Conservation (phyloP, 2,888 invertebrate species). For the Leptopterna dolabrata region DNA sequence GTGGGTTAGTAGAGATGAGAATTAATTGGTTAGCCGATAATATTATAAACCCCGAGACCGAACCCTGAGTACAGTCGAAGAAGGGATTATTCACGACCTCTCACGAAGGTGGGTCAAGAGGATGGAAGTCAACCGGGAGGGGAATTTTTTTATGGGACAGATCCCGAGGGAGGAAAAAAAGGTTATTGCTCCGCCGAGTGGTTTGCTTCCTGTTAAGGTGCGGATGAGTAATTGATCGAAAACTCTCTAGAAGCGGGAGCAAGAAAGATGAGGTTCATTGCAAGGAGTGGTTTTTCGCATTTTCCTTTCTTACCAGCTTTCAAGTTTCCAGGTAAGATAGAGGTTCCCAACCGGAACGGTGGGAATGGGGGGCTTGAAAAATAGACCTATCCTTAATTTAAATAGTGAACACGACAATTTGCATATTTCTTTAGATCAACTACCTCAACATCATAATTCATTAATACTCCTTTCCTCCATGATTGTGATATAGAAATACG, state of each 20-base stretch:
- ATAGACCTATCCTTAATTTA: no score
- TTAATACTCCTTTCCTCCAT: no score
- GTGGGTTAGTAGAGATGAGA: not conserved
- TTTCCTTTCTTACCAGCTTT: no score
- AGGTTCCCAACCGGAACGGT: no score
- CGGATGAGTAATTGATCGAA: not conserved
- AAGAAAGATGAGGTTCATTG: no score
- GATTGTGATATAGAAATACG: no score
- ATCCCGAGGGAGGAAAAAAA: not conserved
- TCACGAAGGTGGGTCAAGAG: not conserved
- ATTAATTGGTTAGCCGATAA: conserved; percentile 10
- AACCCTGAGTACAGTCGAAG: not conserved
- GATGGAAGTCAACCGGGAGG: not conserved
- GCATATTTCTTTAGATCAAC: no score
- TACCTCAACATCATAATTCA: no score
- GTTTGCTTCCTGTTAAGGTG: not conserved
- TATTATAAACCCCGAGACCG: not conserved
- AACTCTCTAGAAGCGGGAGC: not conserved
- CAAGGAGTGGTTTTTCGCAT: no score
- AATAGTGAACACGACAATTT: no score
- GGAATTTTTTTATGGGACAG: not conserved
- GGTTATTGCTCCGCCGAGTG: not conserved
- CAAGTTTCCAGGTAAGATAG: no score
- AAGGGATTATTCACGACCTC: not conserved
- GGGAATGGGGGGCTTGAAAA: no score